Evolutionary conservation across 1,140 invertebrate species (phyloP).

Genomic region (Atta cephalotes): DNA sequence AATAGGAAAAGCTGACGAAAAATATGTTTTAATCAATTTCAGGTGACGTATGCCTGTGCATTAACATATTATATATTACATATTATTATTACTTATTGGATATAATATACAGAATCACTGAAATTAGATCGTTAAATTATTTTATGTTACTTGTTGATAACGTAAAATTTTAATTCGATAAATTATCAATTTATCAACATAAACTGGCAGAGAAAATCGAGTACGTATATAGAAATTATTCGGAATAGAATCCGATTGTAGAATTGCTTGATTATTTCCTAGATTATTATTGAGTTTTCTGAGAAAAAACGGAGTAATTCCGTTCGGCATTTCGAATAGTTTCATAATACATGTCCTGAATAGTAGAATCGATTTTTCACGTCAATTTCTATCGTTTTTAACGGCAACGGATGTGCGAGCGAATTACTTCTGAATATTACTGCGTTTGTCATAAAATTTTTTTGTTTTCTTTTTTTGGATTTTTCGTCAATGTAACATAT

Average conservation of each 20-base stretch:
- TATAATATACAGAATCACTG: neutral
- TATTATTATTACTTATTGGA: too few species aligned
- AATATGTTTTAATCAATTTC: neutral
- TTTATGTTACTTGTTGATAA: slow-evolving; percentile 66
- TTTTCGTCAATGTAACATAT: slow-evolving; percentile 20
- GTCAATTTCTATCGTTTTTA: neutral
- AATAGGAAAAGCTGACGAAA: neutral
- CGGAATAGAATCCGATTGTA: too few species aligned
- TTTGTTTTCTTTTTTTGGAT: neutral
- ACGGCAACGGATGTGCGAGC: neutral
- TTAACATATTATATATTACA: neutral
- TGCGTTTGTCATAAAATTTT: neutral
- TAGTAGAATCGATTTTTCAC: slow-evolving; percentile 18
- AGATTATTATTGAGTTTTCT: too few species aligned
- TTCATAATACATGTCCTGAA: too few species aligned
- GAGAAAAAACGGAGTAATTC: too few species aligned
- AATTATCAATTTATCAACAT: slow-evolving; percentile 61
- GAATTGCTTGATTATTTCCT: too few species aligned
- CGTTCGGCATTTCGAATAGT: too few species aligned
- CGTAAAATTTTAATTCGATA: slow-evolving; percentile 65
- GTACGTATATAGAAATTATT: too few species aligned
- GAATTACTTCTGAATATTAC: neutral
- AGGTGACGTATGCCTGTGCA: neutral
- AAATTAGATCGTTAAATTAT: neutral
- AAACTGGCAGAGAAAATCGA: slow-evolving; percentile 14